Base-by-base conservation (phyloP, 2,888 invertebrate species). In the Drosophila ezoana region DNA sequence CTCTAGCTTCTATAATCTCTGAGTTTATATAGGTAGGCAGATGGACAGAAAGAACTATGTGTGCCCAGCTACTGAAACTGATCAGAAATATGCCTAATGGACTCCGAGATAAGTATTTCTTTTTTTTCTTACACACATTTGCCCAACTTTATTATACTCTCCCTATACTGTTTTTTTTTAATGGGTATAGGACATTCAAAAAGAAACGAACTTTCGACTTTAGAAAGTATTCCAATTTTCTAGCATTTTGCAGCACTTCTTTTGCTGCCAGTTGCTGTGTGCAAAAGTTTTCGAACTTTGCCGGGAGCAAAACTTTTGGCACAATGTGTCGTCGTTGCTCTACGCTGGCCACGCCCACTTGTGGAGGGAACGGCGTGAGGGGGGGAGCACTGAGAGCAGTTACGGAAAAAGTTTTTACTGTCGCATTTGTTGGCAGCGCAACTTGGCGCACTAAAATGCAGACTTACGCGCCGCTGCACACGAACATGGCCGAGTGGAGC, bases 141-240 rank as follows among this genome's bases (percentile, higher is more conserved):
- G 18, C 33, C 35, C 8, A 32, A 11, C 47, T 11, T 32, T 11
- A 6, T 8, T 14, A 37, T 51, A 40, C 16, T 13, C 37, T 37
- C 18, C 14, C 16, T 2, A 3, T 4, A 23, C 23, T 8, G 6
- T 18, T 14, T 8, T 37, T 0, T 23, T 37, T 1, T 23, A 37
- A 47, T 40, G 5, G 18, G 20, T 40, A 49, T 38, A 18, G 16
- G 16, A 37, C 61, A 61, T 49, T 23, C 16, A 35, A 37, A 35
- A 54, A 16, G 1, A 16, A 41, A 40, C 40, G 54, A 73, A 76
- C 65, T 83, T 81, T 70, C 23, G 41, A 72, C 60, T 78, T 80
- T 60, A 38, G 71, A 80, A 87, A 85, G 85, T 79, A 85, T 85
- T 85, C 79, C 87, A 85, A 85, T 82, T 85, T 84, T 80, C 86